phyloP scores from a whole-genome alignment of 2,797 vertebrate genomes.

The Hippopotamyrus pictus region DNA sequence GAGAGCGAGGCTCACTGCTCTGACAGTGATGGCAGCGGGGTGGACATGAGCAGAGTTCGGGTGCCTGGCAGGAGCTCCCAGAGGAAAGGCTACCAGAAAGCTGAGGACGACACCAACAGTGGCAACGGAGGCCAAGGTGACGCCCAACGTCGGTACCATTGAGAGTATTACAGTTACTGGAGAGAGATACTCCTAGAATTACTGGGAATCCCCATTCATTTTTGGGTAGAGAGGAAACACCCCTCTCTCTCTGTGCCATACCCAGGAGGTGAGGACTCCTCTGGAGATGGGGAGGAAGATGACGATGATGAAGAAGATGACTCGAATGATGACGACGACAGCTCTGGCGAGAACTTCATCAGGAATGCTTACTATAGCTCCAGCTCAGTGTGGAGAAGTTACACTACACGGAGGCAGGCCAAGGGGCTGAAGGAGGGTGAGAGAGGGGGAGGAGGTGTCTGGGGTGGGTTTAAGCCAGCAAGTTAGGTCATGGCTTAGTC shows the following conservation, averaged over 20 bases:
- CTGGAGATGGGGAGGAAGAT: constrained; percentile 57
- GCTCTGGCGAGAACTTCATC: constrained; percentile 89
- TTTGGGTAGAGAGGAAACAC: background rate
- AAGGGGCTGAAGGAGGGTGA: constrained; percentile 82
- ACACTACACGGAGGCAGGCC: constrained; percentile 86
- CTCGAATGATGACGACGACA: constrained; percentile 84
- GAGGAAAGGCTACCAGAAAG: constrained; percentile 46
- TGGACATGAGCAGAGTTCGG: constrained; percentile 74
- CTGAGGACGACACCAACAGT: constrained; percentile 31
- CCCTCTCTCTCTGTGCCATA: background rate
- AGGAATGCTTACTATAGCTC: constrained; percentile 79
- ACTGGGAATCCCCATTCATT: background rate
- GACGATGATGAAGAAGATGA: constrained; percentile 64
- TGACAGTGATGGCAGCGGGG: constrained; percentile 87
- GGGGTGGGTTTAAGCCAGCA: background rate
- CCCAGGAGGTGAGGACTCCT: constrained; percentile 52
- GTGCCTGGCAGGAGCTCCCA: constrained; percentile 51
- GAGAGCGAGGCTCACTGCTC: constrained; percentile 92
- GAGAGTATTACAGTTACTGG: background rate
- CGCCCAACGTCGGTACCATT: background rate
- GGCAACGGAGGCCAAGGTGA: constrained; percentile 37
- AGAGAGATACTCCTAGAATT: background rate
- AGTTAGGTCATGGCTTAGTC: background rate
- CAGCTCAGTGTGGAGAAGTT: constrained; percentile 90
- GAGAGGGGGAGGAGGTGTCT: constrained; percentile 2